Base-by-base conservation (phyloP, 2,888 invertebrate genomes). In the Neuroscelio doddi region DNA sequence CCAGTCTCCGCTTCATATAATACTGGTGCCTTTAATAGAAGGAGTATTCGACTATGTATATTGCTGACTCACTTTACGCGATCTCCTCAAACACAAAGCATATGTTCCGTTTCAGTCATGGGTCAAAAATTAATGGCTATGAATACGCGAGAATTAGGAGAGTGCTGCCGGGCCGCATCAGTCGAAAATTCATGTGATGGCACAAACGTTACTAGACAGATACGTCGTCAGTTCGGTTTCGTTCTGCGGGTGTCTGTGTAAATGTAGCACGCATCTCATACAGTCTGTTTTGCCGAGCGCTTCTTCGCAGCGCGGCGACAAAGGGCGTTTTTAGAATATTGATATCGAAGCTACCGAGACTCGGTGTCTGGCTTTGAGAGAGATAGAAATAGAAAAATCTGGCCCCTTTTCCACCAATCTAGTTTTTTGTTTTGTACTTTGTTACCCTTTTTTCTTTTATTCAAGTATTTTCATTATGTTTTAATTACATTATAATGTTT, bases 271-370 rank as follows among this genome's bases (percentile, higher is more conserved):
- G 59, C 64, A 63, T 59, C 65, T 62, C 64, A 46, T 50, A 50
- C 63, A 68, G 68, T 61, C 52, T 57, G 62, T 66, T 69, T 62
- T 55, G 56, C 66, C 67, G 73, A 71, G 72, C 69, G 79, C 76
- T 77, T 81, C 80, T 82, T 80, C 76, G 74, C 77, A 66, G 70
- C 72, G 24, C 52, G 65, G 67, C 73, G 78, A 81, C 82, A 82
- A 83, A 82, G 80, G 76, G 77, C 69, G 80, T 81, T 83, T 83
- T 82, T 81, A 83, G 79, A 80, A 84, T 83, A 83, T 83, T 83
- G 82, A 81, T 82, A 83, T 81, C 80, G 82, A 80, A 79, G 75
- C 72, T 69, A 72, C 74, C 61, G 69, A 64, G 69, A 66, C 63
- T 55, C 52, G 57, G 47, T 45, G 64, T 55, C 58, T 66, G 46